Evolutionary conservation across 2,888 invertebrate genomes (phyloP).

Genomic region (Parnassius apollo): DNA sequence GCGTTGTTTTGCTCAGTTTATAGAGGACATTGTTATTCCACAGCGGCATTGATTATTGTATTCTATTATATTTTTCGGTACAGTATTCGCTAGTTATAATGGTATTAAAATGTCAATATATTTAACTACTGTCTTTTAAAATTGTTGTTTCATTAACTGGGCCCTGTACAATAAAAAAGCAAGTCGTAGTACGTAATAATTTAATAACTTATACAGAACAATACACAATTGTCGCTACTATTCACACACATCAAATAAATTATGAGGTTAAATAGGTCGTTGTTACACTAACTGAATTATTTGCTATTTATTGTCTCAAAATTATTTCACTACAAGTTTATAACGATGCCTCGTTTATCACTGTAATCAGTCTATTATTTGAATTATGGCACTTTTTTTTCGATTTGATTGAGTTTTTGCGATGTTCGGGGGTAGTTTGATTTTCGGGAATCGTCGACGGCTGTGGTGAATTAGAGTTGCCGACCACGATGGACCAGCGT

Average conservation of each 20-base stretch:
- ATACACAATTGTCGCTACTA: conserved; percentile 70
- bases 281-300: conserved; percentile 55
- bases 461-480: conserved; percentile 55
- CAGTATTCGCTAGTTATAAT: conserved; percentile 62
- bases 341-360: conserved; percentile 88
- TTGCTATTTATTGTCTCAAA: conserved; percentile 69
- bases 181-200: conserved; percentile 53
- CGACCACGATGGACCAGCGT: conserved; percentile 86
- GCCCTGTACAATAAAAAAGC: conserved; percentile 7
- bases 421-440: conserved; percentile 63
- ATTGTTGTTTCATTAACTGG: conserved; percentile 43
- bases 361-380: conserved; percentile 86
- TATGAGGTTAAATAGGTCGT: conserved; percentile 78
- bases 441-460: conserved; percentile 50
- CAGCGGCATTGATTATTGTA: conserved; percentile 64
- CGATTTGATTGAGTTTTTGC: conserved; percentile 64
- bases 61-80: conserved; percentile 60
- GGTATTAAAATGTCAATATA: conserved; percentile 60
- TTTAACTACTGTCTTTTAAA: conserved; percentile 63
- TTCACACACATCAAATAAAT: conserved; percentile 79
- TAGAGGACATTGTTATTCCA: conserved; percentile 80
- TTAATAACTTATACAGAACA: conserved; percentile 77
- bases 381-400: conserved; percentile 78
- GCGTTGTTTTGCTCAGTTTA: conserved; percentile 82
- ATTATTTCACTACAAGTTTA: conserved; percentile 64